Conservation (phyloP, 2,888 invertebrate genomes). For the Zeuzera pyrina region DNA sequence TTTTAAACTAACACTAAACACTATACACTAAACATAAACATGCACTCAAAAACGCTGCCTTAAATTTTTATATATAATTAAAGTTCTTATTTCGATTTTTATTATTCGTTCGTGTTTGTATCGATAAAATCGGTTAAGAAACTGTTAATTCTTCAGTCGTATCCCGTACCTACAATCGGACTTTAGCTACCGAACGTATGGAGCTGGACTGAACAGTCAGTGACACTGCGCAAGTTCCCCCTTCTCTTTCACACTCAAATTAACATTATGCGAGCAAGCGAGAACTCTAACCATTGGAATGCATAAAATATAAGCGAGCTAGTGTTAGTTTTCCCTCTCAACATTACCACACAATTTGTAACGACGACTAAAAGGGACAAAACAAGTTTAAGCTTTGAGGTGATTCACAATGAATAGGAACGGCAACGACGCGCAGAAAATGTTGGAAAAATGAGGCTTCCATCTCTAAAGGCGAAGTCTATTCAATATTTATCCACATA, state of each 20-base stretch:
- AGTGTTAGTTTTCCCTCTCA: no score
- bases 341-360: constrained; percentile 24
- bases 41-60: constrained; percentile 24
- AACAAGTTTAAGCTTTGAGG: constrained; percentile 33
- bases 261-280: constrained; percentile 20
- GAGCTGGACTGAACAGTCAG: constrained; percentile 57
- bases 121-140: constrained; percentile 17
- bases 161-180: no score
- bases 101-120: constrained; percentile 44
- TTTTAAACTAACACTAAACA: constrained; percentile 18
- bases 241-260: constrained; percentile 35
- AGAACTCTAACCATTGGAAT: constrained; percentile 47
- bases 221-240: constrained; percentile 58
- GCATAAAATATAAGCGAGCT: constrained; percentile 42
- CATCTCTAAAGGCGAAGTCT: constrained; percentile 44
- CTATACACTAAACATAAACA: constrained; percentile 18
- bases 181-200: constrained; percentile 29
- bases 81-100: constrained; percentile 25
- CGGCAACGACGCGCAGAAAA: constrained; percentile 50
- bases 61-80: constrained; percentile 19
- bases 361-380: constrained; percentile 29
- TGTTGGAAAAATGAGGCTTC: constrained; percentile 60
- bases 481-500: no score
- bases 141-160: constrained; percentile 13
- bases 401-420: constrained; percentile 46